phyloP scores from a whole-genome alignment of 2,113 vertebrate species.

The Muntiacus muntjak region DNA sequence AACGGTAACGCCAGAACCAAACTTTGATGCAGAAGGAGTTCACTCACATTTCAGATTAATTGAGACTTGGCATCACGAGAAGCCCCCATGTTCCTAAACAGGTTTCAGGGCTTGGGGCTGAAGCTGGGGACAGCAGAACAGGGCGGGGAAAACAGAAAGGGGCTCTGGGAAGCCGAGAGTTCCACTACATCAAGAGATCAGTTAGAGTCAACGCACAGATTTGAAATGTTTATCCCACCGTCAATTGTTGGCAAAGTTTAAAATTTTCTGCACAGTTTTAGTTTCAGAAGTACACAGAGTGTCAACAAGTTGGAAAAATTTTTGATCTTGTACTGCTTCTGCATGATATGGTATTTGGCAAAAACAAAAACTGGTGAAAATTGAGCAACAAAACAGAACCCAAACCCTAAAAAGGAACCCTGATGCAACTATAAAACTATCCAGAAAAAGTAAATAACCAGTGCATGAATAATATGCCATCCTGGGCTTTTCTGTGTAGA shows the following conservation, averaged over 20 bases:
- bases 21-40: neutral
- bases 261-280: neutral
- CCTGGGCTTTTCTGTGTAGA: neutral
- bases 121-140: neutral
- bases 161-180: neutral
- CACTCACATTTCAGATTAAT: neutral
- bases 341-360: neutral
- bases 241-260: neutral
- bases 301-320: neutral
- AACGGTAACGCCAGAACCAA: neutral
- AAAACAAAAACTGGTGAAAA: slow-evolving; percentile 33
- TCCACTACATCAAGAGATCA: neutral
- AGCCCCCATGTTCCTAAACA: neutral
- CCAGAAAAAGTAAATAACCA: neutral
- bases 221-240: neutral
- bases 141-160: neutral
- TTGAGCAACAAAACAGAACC: neutral
- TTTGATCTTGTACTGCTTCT: neutral
- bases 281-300: neutral
- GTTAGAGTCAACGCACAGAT: neutral
- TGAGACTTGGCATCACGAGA: neutral
- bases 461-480: neutral
- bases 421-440: neutral
- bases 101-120: neutral
- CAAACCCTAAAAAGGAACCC: neutral